A percentile compares a stretch with the other conserved stretches of the same genome.
phyloP scores from a whole-genome alignment of 2,888 invertebrate species.

The Drosophila putrida region DNA sequence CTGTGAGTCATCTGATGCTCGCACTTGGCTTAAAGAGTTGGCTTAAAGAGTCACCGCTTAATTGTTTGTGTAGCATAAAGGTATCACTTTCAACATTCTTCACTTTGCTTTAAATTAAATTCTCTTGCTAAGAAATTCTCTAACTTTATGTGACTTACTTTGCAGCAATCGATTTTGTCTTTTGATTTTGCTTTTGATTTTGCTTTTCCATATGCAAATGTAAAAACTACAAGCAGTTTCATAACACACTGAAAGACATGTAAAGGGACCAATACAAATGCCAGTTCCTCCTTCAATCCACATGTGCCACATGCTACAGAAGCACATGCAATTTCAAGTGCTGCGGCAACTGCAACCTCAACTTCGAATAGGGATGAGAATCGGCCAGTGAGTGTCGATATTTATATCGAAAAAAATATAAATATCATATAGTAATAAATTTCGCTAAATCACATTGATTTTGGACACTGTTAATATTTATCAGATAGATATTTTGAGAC shows the following conservation, averaged over 20 bases:
- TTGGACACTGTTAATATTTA: no score
- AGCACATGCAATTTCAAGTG: background rate
- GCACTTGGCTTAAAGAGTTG: slow-evolving; percentile 21
- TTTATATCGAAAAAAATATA: no score
- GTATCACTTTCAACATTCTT: slow-evolving; percentile 1
- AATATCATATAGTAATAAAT: no score
- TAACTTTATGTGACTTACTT: background rate
- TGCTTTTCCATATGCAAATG: slow-evolving; percentile 25
- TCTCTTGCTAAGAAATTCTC: background rate
- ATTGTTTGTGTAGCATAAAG: slow-evolving; percentile 6
- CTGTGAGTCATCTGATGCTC: slow-evolving; percentile 52
- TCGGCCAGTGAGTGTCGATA: no score
- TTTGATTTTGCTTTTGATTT: slow-evolving; percentile 1
- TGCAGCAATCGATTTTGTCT: background rate
- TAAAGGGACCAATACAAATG: background rate
- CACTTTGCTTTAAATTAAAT: background rate
- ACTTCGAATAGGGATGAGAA: background rate
- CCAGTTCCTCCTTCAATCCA: slow-evolving; percentile 19
- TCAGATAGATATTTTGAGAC: no score
- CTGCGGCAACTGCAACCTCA: slow-evolving; percentile 1
- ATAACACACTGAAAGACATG: slow-evolving; percentile 4
- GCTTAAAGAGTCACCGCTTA: slow-evolving; percentile 20
- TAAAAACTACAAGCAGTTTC: slow-evolving; percentile 22
- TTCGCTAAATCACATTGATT: no score
- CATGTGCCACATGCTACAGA: slow-evolving; percentile 24